Percentiles rank a stretch among this genome's conserved stretches.
Conservation (phyloP, 2,113 vertebrate genomes). For the Eleginops maclovinus region DNA sequence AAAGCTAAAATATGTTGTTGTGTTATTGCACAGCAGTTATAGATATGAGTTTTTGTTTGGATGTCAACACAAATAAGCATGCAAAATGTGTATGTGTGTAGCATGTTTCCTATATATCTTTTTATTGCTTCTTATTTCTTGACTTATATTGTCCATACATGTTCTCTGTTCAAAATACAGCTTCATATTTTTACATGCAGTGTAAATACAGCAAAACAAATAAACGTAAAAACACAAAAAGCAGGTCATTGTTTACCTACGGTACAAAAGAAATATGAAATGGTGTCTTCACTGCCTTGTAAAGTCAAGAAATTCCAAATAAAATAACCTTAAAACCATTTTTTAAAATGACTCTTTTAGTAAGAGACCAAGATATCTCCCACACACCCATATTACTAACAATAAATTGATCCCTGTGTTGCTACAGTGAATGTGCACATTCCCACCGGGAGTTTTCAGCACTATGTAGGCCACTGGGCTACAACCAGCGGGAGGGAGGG, state of each 20-base stretch:
- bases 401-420: neutral
- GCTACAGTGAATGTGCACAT: constrained; percentile 9
- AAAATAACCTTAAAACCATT: neutral
- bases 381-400: neutral
- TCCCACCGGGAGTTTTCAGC: constrained; percentile 23
- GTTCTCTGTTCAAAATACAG: too few relatives aligned
- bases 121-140: too few relatives aligned
- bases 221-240: too few relatives aligned
- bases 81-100: neutral
- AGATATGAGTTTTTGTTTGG: neutral
- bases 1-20: too few relatives aligned
- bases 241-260: too few relatives aligned
- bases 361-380: neutral
- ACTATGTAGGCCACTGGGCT: constrained; percentile 68
- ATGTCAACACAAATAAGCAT: neutral
- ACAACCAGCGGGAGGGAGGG: constrained; percentile 35
- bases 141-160: too few relatives aligned
- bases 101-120: neutral
- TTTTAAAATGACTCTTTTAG: neutral
- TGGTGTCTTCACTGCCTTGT: neutral
- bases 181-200: too few relatives aligned
- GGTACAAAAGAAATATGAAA: too few relatives aligned
- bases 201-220: too few relatives aligned
- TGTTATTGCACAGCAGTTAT: neutral
- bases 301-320: neutral